A percentile compares a stretch with the other conserved stretches of the same genome.
Conservation (phyloP, 2,797 vertebrate genomes). For the Bucorvus abyssinicus region DNA sequence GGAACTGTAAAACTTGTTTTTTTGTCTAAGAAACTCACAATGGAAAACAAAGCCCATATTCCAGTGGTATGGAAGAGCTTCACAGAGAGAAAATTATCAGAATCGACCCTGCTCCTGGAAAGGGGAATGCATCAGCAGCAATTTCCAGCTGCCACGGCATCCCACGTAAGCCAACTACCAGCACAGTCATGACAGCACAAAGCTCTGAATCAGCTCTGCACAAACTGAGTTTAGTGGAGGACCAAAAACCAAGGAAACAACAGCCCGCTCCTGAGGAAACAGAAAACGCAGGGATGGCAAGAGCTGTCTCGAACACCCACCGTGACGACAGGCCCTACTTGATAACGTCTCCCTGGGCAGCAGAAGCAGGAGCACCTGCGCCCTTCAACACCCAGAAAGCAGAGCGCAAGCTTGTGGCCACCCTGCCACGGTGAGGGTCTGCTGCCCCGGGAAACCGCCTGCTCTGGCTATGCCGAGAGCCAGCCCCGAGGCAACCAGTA, state of each 20-base stretch:
- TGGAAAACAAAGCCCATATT: background rate
- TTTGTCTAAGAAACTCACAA: background rate
- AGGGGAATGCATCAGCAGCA: background rate
- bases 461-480: background rate
- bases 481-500: background rate
- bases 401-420: fast-evolving
- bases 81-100: background rate
- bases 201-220: background rate
- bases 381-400: background rate
- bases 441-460: background rate
- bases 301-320: background rate
- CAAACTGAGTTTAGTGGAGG: background rate
- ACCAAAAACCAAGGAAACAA: background rate
- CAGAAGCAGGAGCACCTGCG: background rate
- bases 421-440: fast-evolving
- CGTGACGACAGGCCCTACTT: fast-evolving
- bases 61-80: background rate
- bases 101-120: background rate
- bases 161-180: background rate
- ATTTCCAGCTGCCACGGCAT: background rate
- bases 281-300: background rate
- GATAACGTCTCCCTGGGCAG: background rate
- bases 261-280: no score
- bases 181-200: fast-evolving
- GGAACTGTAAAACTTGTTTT: background rate